Evolutionary conservation across 1,140 invertebrate species (phyloP).

Genomic region (Capitella teleta): DNA sequence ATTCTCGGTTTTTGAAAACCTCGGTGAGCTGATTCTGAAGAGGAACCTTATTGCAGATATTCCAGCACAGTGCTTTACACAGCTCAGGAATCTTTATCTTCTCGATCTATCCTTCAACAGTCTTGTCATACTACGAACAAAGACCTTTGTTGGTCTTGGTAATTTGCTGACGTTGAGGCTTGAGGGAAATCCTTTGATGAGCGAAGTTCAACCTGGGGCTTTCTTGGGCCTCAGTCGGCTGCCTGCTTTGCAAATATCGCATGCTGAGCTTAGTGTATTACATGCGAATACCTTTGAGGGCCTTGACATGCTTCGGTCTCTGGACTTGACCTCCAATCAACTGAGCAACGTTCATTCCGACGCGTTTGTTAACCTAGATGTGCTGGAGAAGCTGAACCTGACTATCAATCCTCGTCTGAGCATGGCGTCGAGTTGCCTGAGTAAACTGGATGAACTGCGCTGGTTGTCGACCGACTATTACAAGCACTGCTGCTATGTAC

Average conservation of each 20-base stretch:
- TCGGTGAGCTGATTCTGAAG: no score
- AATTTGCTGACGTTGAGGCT: no score
- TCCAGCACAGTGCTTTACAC: no score
- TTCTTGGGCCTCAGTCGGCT: conserved; percentile 1
- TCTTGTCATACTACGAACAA: no score
- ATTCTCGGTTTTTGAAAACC: no score
- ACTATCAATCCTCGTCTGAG: conserved; percentile 8
- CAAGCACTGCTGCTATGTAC: conserved; percentile 4
- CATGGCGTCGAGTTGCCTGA: no score
- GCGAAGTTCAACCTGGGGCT: conserved; percentile 1
- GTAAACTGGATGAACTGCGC: no score
- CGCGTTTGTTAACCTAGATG: background rate
- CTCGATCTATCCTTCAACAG: no score
- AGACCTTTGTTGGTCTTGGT: no score
- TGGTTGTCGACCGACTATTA: background rate
- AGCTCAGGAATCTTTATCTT: no score
- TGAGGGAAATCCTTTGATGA: conserved; percentile 3
- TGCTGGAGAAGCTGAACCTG: conserved; percentile 5
- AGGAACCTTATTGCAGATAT: no score
- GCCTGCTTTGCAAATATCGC: background rate
- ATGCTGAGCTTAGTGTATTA: background rate
- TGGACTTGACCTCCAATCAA: conserved; percentile 9
- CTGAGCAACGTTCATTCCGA: conserved; percentile 3
- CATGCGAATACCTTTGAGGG: conserved; percentile 1
- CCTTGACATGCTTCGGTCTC: conserved; percentile 1